Evolutionary conservation across 2,888 invertebrate species (phyloP).

Genomic region (Watsonalla cultraria): DNA sequence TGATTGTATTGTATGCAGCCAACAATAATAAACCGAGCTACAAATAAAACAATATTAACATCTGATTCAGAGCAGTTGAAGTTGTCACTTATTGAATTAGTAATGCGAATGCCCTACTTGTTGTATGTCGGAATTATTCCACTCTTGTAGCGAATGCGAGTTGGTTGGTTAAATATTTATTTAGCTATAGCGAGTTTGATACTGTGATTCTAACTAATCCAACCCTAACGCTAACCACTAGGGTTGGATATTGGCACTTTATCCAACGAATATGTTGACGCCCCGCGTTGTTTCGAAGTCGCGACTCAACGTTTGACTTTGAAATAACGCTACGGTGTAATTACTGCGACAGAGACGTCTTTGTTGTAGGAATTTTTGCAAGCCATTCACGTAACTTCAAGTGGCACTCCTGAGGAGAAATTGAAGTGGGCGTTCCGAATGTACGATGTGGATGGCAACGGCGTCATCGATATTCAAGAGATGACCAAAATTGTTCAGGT

Average conservation of each 20-base stretch:
- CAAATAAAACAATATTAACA: not conserved
- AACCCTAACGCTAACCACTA: not conserved
- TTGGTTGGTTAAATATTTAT: not conserved
- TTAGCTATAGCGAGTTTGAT: constrained; percentile 3
- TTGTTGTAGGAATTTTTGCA: constrained; percentile 94
- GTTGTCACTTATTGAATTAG: not conserved
- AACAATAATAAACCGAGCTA: not conserved
- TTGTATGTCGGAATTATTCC: not conserved
- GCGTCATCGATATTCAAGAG: constrained; percentile 98
- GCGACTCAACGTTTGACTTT: not conserved
- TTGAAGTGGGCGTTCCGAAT: constrained; percentile 99
- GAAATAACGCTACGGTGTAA: constrained; percentile 12
- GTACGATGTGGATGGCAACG: constrained; percentile 99
- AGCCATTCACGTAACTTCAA: constrained; percentile 98
- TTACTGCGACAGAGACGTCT: constrained; percentile 27
- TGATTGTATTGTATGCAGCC: not conserved
- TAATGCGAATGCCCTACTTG: not conserved
- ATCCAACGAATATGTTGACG: not conserved
- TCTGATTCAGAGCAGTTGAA: not conserved
- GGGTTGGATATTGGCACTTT: not conserved
- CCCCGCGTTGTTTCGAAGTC: constrained; percentile 19
- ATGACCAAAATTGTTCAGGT: constrained; percentile 99
- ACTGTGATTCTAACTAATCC: constrained; percentile 10
- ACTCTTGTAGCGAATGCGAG: constrained; percentile 13
- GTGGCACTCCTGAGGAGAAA: constrained; percentile 98